A percentile compares a stretch with the other conserved stretches of the same genome.
Conservation (phyloP, 2,113 vertebrate genomes). For the Mesoclemmys tuberculata region DNA sequence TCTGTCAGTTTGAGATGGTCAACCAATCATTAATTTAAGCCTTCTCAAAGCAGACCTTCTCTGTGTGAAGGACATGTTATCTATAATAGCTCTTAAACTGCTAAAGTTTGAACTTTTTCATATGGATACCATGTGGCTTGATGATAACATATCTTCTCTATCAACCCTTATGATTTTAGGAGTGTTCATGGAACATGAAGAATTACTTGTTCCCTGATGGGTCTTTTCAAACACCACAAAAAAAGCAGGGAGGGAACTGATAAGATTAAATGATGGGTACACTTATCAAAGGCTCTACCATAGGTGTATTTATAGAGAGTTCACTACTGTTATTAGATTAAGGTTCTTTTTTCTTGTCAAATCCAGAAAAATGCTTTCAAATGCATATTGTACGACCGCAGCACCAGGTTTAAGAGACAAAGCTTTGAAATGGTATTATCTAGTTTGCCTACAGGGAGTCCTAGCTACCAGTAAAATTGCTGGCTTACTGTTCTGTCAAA, state of each 20-base stretch:
- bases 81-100: neutral
- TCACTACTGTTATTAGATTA: neutral
- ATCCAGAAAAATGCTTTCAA: neutral
- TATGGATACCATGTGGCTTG: slow-evolving; percentile 27
- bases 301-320: neutral
- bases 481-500: neutral
- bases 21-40: neutral
- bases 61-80: neutral
- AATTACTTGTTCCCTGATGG: slow-evolving; percentile 66
- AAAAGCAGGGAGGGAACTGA: slow-evolving; percentile 1
- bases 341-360: neutral
- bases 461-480: neutral
- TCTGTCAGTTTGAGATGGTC: neutral
- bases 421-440: neutral
- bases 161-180: slow-evolving; percentile 46
- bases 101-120: slow-evolving; percentile 32
- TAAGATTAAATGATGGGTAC: slow-evolving; percentile 13
- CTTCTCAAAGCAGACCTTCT: neutral
- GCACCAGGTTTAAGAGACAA: neutral
- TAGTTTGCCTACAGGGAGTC: accelerated
- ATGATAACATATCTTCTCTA: neutral
- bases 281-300: neutral
- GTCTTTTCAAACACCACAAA: slow-evolving; percentile 47
- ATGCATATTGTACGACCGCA: neutral
- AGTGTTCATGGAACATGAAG: slow-evolving; percentile 40